Percentiles rank a stretch among this genome's conserved stretches.
Conservation (phyloP, 2,797 vertebrate species). For the Enteromius radiatus region DNA sequence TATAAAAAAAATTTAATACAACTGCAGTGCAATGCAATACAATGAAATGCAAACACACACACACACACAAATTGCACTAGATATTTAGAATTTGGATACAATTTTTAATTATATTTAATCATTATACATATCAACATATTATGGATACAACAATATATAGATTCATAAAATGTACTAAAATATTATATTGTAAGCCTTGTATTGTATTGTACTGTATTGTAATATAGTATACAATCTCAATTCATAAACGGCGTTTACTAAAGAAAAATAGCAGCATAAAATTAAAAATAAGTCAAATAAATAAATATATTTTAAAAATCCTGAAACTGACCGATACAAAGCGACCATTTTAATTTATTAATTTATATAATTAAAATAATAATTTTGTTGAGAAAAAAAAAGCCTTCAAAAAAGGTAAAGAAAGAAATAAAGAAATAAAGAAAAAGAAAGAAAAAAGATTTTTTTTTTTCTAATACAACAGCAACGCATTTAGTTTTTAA, state of each 20-base stretch:
- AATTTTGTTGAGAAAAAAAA: background rate
- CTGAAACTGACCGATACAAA: background rate
- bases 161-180: background rate
- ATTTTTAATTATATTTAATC: background rate
- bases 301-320: background rate
- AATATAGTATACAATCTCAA: background rate
- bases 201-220: background rate
- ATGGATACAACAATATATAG: background rate
- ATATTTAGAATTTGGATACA: background rate
- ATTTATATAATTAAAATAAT: background rate
- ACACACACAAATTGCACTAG: background rate
- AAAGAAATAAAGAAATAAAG: too few species aligned
- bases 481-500: slow-evolving; percentile 66
- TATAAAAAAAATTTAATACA: background rate
- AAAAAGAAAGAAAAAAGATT: background rate
- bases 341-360: background rate
- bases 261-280: background rate
- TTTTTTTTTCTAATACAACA: slow-evolving; percentile 40
- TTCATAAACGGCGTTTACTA: background rate
- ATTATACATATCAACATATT: background rate
- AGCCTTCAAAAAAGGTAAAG: too few species aligned
- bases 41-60: background rate
- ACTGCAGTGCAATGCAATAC: background rate
- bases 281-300: background rate
- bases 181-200: background rate